A percentile compares a stretch with the other conserved stretches of the same genome.
These are phyloP conservation scores for Empidonax traillii DNA, from an alignment of 2,113 vertebrate genomes.

Conservation along the genomic window DNA sequence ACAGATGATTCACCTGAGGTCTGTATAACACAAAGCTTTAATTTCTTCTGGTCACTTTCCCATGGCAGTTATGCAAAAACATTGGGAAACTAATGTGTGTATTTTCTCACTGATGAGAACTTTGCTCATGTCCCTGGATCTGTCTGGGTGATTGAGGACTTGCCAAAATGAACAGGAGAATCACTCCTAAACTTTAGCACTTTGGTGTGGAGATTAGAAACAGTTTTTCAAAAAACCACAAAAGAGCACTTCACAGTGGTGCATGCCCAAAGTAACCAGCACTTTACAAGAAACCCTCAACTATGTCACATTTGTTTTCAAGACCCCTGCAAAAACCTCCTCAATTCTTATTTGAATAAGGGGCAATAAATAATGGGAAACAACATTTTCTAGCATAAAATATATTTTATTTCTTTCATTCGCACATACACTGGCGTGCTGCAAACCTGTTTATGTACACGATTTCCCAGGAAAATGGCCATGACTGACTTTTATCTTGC, in stretches of 20 bases:
- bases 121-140: not conserved
- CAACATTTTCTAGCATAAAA: not conserved
- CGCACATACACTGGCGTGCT: not conserved
- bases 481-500: not conserved
- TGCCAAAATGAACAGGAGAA: not conserved
- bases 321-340: not conserved
- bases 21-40: slow-evolving; percentile 41
- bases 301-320: not conserved
- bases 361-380: not conserved
- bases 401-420: not conserved
- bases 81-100: not conserved
- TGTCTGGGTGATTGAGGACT: not conserved
- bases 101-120: not conserved
- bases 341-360: not conserved
- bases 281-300: not conserved
- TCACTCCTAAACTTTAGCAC: not conserved
- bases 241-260: not conserved
- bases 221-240: not conserved
- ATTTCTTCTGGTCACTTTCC: not conserved
- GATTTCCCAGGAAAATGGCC: not conserved
- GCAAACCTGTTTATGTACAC: not conserved
- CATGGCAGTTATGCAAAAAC: not conserved
- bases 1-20: slow-evolving; percentile 68
- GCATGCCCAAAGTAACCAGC: not conserved
- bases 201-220: not conserved